Evolutionary conservation across 2,888 invertebrate species (phyloP).

Genomic region (Oscheius sp.): DNA sequence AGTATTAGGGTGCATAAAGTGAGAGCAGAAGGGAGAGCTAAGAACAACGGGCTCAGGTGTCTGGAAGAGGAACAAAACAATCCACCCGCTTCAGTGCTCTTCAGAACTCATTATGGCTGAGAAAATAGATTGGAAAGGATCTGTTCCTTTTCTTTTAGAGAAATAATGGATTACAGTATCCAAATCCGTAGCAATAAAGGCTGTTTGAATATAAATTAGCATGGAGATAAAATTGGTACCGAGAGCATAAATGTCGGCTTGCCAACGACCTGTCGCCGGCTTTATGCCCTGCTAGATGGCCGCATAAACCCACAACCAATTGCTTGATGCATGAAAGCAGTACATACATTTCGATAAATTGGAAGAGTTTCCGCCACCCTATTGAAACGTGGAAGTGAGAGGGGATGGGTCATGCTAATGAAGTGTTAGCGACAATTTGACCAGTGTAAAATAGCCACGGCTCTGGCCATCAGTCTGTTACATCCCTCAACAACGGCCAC

Average conservation of each 20-base stretch:
- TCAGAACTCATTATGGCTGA: slow-evolving; percentile 13
- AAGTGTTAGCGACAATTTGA: not conserved
- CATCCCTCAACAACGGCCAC: slow-evolving; percentile 30
- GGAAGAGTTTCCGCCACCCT: not conserved
- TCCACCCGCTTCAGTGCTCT: slow-evolving; percentile 22
- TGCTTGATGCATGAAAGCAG: not conserved
- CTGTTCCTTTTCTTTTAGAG: not conserved
- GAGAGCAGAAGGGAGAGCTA: not conserved
- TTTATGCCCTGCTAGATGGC: slow-evolving; percentile 18
- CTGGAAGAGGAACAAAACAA: slow-evolving; percentile 32
- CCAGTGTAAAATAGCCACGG: slow-evolving; percentile 28
- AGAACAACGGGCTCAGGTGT: slow-evolving; percentile 29
- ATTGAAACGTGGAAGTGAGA: no score
- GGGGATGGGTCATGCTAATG: slow-evolving; percentile 27
- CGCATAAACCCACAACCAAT: slow-evolving; percentile 25
- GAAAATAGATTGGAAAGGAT: not conserved
- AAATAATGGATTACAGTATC: not conserved
- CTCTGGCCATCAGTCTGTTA: slow-evolving; percentile 25
- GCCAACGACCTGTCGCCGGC: slow-evolving; percentile 19
- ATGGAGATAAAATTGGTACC: no score
- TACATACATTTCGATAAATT: not conserved
- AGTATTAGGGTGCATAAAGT: not conserved
- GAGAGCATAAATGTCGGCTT: not conserved
- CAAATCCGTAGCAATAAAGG: not conserved
- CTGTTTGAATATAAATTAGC: not conserved